Percentiles rank a stretch among this genome's conserved stretches.
phyloP scores from a whole-genome alignment of 1,140 invertebrate genomes.

The Chironomus striatipennis region DNA sequence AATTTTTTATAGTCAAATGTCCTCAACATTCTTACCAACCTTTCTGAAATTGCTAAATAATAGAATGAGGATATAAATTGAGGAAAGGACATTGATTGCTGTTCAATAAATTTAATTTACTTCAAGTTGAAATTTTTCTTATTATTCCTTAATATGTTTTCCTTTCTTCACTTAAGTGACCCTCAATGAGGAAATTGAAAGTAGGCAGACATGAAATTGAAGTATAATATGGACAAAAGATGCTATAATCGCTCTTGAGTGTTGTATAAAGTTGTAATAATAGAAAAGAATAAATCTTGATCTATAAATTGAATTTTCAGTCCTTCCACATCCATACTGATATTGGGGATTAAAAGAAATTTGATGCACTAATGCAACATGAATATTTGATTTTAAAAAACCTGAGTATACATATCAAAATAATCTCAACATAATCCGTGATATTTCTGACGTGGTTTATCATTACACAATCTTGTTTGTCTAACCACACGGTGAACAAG shows the following conservation, averaged over 20 bases:
- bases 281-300: background rate
- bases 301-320: background rate
- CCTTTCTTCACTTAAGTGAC: background rate
- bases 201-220: background rate
- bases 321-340: no score
- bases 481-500: background rate
- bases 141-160: slow-evolving; percentile 17
- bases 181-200: background rate
- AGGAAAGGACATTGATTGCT: slow-evolving; percentile 7
- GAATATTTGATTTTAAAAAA: background rate
- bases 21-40: no score
- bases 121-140: background rate
- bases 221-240: background rate
- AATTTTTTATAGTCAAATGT: no score
- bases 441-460: slow-evolving; percentile 13
- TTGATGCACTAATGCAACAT: background rate
- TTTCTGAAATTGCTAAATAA: background rate
- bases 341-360: background rate
- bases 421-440: slow-evolving; percentile 8
- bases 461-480: slow-evolving; percentile 4
- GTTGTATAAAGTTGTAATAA: background rate
- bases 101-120: slow-evolving; percentile 9
- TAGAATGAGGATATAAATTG: background rate
- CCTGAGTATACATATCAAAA: background rate
- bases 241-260: background rate